Evolutionary conservation across 1,140 invertebrate genomes (phyloP), one percentile per base, ranked within the genome.

Genomic region (Euura lappo): DNA sequence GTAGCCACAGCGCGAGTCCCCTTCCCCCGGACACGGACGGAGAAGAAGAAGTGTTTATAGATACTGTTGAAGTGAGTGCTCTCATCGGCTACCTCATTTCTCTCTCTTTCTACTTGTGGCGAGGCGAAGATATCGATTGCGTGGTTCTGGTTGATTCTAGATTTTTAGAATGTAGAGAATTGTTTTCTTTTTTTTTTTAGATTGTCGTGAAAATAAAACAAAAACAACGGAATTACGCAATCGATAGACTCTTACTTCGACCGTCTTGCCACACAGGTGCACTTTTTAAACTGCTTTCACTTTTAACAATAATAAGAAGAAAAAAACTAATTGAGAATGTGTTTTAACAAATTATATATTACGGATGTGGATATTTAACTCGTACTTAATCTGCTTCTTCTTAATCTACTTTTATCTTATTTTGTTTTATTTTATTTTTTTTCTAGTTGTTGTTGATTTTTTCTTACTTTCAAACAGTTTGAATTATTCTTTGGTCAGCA

Each of bases 11-110:
- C 77, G 86, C 89, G 28, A 88, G 84, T 75, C 88, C 84, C 76
- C 85, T 81, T 76, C 88, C 86, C 72, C 89, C 90, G 74, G 93
- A 93, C 78, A 92, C 91, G n/a, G 93, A 94, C 75, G 88, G 89
- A 42, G 90, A 90, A 75, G 89, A 90, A 78, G 93, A 94, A 78
- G 93, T 94, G 85, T 94, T 93, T 83, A 93, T 92, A 73, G 93
- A 95, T 85, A 93, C 93, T 28, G 90, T 93, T 69, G 93, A 94
- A 80, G 90, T 93, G 80, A 87, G 83, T 84, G 75, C 74, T 11
- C 68, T 43, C 65, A 13, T 47, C 44, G 45, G 44, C 43, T 11
- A 47, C 65, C 11, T 44, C 28, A 10, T 45, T 60, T 65, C 28
- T 28, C 1, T 44, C 45, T 71, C 64, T 44, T 67, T 71, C 71